phyloP scores from a whole-genome alignment of 2,797 vertebrate genomes.

The Catostomus latipinnis region DNA sequence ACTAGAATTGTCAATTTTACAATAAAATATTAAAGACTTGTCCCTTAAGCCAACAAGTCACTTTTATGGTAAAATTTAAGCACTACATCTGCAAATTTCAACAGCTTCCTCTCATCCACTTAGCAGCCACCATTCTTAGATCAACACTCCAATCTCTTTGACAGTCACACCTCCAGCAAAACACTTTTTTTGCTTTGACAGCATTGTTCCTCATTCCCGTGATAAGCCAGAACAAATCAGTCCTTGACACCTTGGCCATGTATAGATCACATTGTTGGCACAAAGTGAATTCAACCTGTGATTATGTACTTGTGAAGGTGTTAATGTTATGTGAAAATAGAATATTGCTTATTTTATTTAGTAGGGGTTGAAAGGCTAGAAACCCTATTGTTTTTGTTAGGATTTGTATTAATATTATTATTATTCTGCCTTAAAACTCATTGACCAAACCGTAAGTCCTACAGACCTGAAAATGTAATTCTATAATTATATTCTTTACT shows the following conservation, averaged over 20 bases:
- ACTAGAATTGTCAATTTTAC: too few relatives aligned
- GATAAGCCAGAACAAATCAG: slow-evolving; percentile 72
- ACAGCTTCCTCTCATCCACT: slow-evolving; percentile 72
- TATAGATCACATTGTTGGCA: slow-evolving; percentile 1
- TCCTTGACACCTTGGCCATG: slow-evolving; percentile 73
- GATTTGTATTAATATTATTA: too few relatives aligned
- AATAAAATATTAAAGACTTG: too few relatives aligned
- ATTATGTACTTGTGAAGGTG: not conserved
- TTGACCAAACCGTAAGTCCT: too few relatives aligned
- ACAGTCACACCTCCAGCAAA: not conserved
- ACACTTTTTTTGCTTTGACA: slow-evolving; percentile 24
- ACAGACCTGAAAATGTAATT: too few relatives aligned
- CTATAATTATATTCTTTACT: too few relatives aligned
- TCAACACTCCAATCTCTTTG: not conserved
- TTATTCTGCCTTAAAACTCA: too few relatives aligned
- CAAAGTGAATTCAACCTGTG: not conserved
- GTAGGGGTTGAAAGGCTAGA: too few relatives aligned
- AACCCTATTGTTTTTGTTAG: not conserved
- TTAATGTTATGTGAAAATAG: not conserved
- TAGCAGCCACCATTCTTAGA: slow-evolving; percentile 61
- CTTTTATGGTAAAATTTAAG: slow-evolving; percentile 47
- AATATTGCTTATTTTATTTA: not conserved
- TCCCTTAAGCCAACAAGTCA: slow-evolving; percentile 15
- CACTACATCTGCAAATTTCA: slow-evolving; percentile 61
- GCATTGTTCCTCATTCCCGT: slow-evolving; percentile 63